These are phyloP conservation scores for Liparis tanakae DNA, from an alignment of 2,797 vertebrate genomes.

Conservation along the genomic window DNA sequence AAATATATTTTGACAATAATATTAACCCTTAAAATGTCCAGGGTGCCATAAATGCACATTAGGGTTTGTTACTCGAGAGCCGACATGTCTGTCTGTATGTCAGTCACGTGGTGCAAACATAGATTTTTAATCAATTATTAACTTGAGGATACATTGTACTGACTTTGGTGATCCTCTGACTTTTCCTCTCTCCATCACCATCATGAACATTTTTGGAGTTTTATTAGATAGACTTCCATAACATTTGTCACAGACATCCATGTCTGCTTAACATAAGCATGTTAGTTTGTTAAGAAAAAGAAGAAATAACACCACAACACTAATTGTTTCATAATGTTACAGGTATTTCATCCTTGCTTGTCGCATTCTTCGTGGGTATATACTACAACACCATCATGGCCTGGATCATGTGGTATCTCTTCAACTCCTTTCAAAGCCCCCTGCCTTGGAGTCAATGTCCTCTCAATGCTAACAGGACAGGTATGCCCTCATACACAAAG, in stretches of 20 bases:
- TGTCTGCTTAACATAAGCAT: slow-evolving; percentile 4
- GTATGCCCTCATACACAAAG: slow-evolving; percentile 68
- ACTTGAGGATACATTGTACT: not conserved
- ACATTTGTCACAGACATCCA: not conserved
- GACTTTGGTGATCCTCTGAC: too few relatives aligned
- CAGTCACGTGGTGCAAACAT: not conserved
- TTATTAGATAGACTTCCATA: not conserved
- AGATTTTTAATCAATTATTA: not conserved
- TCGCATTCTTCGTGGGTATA: slow-evolving; percentile 89
- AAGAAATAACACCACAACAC: too few relatives aligned
- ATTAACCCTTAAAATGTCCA: too few relatives aligned
- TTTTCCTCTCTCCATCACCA: not conserved
- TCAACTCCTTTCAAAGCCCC: slow-evolving; percentile 96
- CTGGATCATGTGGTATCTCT: slow-evolving; percentile 98
- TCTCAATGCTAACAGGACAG: slow-evolving; percentile 83
- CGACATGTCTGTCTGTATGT: not conserved
- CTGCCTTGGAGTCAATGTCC: slow-evolving; percentile 93
- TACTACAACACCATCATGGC: slow-evolving; percentile 97
- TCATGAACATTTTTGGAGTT: not conserved
- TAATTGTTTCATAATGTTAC: slow-evolving; percentile 2
- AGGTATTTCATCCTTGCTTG: slow-evolving; percentile 90
- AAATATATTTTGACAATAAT: too few relatives aligned
- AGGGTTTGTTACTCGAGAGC: not conserved
- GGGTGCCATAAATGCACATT: not conserved
- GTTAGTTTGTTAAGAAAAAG: too few relatives aligned